These are phyloP conservation scores for Salpingus planirostris DNA, from an alignment of 2,888 invertebrate genomes.

Conservation along the genomic window DNA sequence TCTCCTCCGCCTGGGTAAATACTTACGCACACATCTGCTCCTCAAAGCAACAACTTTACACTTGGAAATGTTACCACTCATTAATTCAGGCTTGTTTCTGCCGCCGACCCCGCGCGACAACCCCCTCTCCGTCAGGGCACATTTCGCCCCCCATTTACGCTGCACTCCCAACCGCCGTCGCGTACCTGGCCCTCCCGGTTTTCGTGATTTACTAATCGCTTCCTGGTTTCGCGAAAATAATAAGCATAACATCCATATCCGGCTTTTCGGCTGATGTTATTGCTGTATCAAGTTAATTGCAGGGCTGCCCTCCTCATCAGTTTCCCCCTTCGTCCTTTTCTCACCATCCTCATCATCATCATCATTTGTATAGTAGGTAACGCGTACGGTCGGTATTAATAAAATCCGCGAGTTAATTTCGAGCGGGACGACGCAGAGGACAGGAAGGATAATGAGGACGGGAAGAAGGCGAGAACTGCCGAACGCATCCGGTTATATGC, in stretches of 20 bases:
- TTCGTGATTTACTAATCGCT: constrained; percentile 25
- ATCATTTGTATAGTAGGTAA: too few relatives aligned
- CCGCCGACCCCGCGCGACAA: constrained; percentile 11
- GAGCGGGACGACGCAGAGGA: too few relatives aligned
- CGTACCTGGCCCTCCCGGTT: constrained; percentile 20
- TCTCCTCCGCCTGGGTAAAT: constrained; percentile 29
- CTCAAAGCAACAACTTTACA: constrained; percentile 32
- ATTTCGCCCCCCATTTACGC: constrained; percentile 25
- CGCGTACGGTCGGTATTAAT: too few relatives aligned
- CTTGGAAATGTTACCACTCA: constrained; percentile 34
- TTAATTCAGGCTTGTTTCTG: constrained; percentile 32
- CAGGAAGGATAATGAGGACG: constrained; percentile 2
- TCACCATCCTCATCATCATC: too few relatives aligned
- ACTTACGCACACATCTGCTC: constrained; percentile 31
- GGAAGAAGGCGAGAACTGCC: too few relatives aligned
- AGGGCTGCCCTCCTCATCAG: background rate
- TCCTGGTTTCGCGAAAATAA: constrained; percentile 19
- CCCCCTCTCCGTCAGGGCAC: constrained; percentile 22
- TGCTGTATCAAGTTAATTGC: constrained; percentile 6
- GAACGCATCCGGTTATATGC: too few relatives aligned
- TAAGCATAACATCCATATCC: constrained; percentile 12
- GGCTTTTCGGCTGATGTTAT: constrained; percentile 12
- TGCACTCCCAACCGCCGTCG: constrained; percentile 19
- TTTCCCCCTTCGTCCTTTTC: background rate
- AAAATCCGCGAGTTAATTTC: too few relatives aligned